Evolutionary conservation across 2,888 invertebrate genomes (phyloP).

Genomic region (Drosophila ochracea): DNA sequence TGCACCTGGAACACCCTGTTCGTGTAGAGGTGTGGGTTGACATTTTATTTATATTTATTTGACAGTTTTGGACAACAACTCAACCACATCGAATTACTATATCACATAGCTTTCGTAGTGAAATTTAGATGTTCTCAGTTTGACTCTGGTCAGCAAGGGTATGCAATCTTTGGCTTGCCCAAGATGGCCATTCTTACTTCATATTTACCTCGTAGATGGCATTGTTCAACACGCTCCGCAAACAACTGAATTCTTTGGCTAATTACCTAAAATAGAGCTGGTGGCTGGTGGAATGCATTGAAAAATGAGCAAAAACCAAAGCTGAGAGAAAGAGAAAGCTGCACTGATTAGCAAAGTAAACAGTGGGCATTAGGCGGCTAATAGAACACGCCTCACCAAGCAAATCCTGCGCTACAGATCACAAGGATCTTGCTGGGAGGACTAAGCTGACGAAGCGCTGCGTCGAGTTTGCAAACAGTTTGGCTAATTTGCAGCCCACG

Average conservation of each 20-base stretch:
- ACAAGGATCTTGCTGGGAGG: slow-evolving; percentile 3
- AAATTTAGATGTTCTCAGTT: not conserved
- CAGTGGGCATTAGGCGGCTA: slow-evolving; percentile 48
- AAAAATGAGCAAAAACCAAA: slow-evolving; percentile 40
- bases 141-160: not conserved
- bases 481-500: slow-evolving; percentile 64
- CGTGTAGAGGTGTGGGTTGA: not conserved
- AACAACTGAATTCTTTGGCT: slow-evolving; percentile 26
- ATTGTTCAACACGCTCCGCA: not conserved
- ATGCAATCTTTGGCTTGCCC: not conserved
- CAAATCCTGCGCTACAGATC: slow-evolving; percentile 28
- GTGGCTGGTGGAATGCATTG: not conserved
- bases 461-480: slow-evolving; percentile 70
- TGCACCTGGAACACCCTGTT: slow-evolving; percentile 15
- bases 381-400: slow-evolving; percentile 57
- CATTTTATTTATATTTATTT: not conserved
- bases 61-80: too few relatives aligned
- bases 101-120: not conserved
- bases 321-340: slow-evolving; percentile 7
- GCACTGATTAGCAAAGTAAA: slow-evolving; percentile 60
- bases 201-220: not conserved
- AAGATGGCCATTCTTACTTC: not conserved
- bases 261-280: slow-evolving; percentile 38
- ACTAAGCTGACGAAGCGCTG: slow-evolving; percentile 36
- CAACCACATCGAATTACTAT: too few relatives aligned